Conservation (phyloP, 2,888 invertebrate species). For the Punctoribates punctum region DNA sequence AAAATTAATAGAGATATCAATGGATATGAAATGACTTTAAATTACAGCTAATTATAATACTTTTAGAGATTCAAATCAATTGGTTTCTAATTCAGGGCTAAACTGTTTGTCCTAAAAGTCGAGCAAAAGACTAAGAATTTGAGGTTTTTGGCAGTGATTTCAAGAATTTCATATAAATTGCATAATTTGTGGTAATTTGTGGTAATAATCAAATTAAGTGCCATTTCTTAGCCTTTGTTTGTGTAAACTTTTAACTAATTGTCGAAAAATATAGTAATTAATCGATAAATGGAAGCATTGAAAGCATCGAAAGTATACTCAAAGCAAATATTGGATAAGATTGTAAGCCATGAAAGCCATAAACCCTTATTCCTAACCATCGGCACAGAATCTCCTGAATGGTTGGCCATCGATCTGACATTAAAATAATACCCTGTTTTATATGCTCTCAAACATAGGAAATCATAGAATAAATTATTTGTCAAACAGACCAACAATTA, state of each 20-base stretch:
- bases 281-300: too few relatives aligned
- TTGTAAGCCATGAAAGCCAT: neutral
- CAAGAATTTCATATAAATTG: neutral
- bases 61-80: constrained; percentile 12
- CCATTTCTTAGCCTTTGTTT: neutral
- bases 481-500: neutral
- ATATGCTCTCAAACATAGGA: neutral
- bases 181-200: neutral
- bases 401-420: neutral
- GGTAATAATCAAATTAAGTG: neutral
- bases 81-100: neutral
- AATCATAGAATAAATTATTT: neutral
- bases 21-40: neutral
- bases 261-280: too few relatives aligned
- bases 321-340: neutral
- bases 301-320: too few relatives aligned
- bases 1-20: neutral
- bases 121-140: neutral
- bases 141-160: constrained; percentile 2
- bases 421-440: constrained; percentile 32
- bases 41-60: constrained; percentile 18
- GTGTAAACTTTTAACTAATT: too few relatives aligned
- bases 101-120: neutral
- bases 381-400: neutral
- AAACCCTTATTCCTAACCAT: neutral